These are phyloP conservation scores for Etheostoma nigrum DNA, from an alignment of 2,797 vertebrate genomes.

Conservation along the genomic window DNA sequence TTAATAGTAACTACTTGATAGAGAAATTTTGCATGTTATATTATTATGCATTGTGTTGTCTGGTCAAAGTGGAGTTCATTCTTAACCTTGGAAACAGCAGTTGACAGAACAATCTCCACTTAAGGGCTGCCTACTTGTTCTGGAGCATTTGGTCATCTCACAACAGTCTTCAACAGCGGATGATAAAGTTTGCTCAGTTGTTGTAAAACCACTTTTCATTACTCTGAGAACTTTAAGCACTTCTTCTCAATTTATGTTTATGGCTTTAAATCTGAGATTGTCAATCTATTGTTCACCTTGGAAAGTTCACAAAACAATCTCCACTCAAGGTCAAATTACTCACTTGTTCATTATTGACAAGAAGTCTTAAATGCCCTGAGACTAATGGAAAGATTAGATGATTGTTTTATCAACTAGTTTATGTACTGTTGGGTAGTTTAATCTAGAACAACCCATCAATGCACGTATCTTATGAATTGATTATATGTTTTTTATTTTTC, in stretches of 20 bases:
- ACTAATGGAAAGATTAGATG: slow-evolving; percentile 4
- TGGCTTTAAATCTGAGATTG: not conserved
- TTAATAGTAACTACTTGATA: not conserved
- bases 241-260: not conserved
- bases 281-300: not conserved
- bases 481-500: not conserved
- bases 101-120: not conserved
- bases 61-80: not conserved
- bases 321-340: not conserved
- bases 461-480: not conserved
- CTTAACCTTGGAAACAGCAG: not conserved
- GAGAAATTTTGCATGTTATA: not conserved
- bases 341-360: not conserved
- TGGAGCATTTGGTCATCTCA: not conserved
- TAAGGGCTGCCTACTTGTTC: not conserved
- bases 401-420: not conserved
- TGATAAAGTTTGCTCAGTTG: not conserved
- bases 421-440: not conserved
- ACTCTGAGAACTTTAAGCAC: not conserved
- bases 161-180: not conserved
- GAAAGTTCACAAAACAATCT: slow-evolving; percentile 2
- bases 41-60: not conserved
- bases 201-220: not conserved
- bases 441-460: not conserved
- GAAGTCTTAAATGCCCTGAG: not conserved